A percentile compares a stretch with the other conserved stretches of the same genome.
phyloP scores from a whole-genome alignment of 2,113 vertebrate species.

The Redunca redunca region DNA sequence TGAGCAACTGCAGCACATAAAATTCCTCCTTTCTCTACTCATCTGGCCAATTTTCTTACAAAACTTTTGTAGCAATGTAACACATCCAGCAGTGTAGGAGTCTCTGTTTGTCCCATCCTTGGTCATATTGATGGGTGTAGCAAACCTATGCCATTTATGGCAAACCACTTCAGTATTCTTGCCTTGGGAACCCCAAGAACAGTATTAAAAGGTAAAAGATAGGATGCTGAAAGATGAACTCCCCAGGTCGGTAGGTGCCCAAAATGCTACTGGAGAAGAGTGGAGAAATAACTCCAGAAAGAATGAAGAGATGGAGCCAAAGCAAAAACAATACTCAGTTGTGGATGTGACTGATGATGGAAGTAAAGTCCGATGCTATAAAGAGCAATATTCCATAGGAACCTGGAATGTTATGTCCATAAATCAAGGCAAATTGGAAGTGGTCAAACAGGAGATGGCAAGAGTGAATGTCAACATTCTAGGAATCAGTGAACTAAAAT shows the following conservation, averaged over 20 bases:
- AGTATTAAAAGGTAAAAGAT: neutral
- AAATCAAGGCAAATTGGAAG: neutral
- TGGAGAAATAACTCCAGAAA: neutral
- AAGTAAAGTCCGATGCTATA: rapidly evolving
- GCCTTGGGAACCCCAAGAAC: neutral
- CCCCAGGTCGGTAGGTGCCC: rapidly evolving
- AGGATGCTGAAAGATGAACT: neutral
- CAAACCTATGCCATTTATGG: neutral
- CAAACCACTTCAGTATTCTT: neutral
- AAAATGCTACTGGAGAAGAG: neutral
- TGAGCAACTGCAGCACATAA: neutral
- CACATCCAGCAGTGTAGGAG: neutral
- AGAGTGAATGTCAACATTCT: neutral
- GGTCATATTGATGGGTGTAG: neutral
- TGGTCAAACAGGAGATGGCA: neutral
- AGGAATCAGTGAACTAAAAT: neutral
- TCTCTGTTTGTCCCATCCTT: neutral
- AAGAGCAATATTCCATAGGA: neutral
- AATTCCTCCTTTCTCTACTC: neutral
- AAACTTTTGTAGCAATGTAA: neutral
- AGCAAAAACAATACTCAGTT: neutral
- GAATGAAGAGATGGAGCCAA: neutral
- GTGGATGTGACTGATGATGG: neutral
- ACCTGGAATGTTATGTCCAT: neutral
- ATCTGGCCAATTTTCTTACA: neutral